phyloP scores from a whole-genome alignment of 2,888 invertebrate species.

The Teleiodes luculella region DNA sequence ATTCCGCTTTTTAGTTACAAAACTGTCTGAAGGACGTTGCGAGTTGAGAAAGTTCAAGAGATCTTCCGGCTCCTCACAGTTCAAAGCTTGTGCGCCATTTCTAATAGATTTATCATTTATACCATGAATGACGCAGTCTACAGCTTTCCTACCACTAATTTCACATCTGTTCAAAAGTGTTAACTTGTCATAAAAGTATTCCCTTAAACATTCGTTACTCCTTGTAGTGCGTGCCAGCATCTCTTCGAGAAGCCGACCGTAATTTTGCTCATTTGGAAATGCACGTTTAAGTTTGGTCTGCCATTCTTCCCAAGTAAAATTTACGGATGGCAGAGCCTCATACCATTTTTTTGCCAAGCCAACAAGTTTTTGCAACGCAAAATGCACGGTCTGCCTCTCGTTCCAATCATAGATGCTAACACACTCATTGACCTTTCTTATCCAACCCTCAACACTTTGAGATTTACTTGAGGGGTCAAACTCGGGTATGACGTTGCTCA shows the following conservation, averaged over 20 bases:
- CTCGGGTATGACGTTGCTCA: no score
- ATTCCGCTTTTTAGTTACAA: not conserved
- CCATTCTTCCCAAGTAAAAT: constrained; percentile 24
- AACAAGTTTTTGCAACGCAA: constrained; percentile 19
- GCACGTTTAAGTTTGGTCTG: constrained; percentile 23
- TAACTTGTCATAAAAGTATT: constrained; percentile 25
- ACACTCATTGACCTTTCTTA: no score
- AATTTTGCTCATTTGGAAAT: constrained; percentile 24
- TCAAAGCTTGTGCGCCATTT: constrained; percentile 21
- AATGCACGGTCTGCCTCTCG: constrained; percentile 23
- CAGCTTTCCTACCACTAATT: constrained; percentile 24
- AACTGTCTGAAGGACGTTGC: not conserved
- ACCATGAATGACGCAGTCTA: constrained; percentile 27
- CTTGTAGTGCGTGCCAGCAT: constrained; percentile 18
- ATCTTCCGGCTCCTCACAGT: constrained; percentile 22
- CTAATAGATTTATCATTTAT: constrained; percentile 21
- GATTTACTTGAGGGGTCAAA: no score
- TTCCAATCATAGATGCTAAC: constrained; percentile 14
- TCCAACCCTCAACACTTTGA: no score
- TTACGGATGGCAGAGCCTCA: constrained; percentile 16
- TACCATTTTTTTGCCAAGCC: constrained; percentile 25
- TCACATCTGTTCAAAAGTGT: constrained; percentile 21
- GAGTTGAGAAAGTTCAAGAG: constrained; percentile 18
- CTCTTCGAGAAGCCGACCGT: constrained; percentile 22
- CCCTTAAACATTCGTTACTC: constrained; percentile 16